Evolutionary conservation across 2,888 invertebrate species (phyloP), one percentile per base, ranked within the genome.

Genomic region (Nymphalis urticae): DNA sequence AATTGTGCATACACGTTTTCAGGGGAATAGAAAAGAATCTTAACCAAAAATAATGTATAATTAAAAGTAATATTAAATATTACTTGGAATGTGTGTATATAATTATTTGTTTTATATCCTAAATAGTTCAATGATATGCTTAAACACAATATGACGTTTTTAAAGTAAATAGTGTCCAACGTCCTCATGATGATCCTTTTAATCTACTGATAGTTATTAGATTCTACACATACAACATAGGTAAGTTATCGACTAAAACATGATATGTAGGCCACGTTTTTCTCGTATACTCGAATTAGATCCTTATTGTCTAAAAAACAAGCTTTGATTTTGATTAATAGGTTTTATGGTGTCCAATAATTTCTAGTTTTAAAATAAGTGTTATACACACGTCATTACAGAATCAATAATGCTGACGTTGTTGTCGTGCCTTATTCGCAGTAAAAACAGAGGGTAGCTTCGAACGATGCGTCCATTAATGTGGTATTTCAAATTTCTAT

Each of bases 331-430:
- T 16, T 59, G 62, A 60, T 71, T 17, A 56, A 32, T 51, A 17
- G 56, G 17, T 48, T 21, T 27, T 27, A 16, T 47, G 19, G 48
- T 66, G 24, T 32, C 42, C 50, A 54, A 47, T 64, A 21, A 51
- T 56, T 62, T 16, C 51, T 48, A 64, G 64, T 56, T 64, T 69
- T 61, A 54, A 66, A 53, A 66, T 62, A 61, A 8, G 50, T 59
- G 48, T 51, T 58, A 48, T 32, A 47, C 50, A 17, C 36, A 42
- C 48, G 56, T 66, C 64, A 67, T 69, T 69, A 69, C 58, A 60
- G 64, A 71, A 72, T 72, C 72, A 66, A 71, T 72, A 72, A 64
- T 71, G 54, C 36, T 61, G 56, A 63, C 61, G 61, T 59, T 63
- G 36, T 59, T 53, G 17, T 56, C 13, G 48, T 54, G 53, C 48